A percentile compares a stretch with the other conserved stretches of the same genome.
Evolutionary conservation across 2,113 vertebrate genomes (phyloP).

Genomic region (Asarcornis scutulata): DNA sequence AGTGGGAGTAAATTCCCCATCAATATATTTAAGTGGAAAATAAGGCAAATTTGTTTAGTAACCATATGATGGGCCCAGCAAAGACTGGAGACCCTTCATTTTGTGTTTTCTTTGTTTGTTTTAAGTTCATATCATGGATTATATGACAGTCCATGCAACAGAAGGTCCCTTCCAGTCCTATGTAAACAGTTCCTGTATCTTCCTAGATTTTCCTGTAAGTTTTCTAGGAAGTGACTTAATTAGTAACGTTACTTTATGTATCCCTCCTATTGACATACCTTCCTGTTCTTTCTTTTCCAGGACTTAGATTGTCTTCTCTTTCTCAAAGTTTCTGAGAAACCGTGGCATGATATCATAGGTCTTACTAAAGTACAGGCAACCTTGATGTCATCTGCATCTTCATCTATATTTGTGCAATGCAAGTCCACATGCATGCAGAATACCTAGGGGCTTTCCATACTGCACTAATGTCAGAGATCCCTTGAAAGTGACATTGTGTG

Average conservation of each 20-base stretch:
- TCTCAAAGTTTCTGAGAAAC: neutral
- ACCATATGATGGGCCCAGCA: neutral
- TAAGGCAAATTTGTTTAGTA: neutral
- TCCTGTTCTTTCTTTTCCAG: neutral
- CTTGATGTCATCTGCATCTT: neutral
- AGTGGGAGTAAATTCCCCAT: neutral
- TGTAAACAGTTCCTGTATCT: neutral
- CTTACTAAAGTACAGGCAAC: neutral
- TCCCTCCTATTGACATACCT: neutral
- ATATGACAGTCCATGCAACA: neutral
- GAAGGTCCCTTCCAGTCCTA: neutral
- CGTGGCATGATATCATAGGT: neutral
- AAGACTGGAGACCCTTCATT: neutral
- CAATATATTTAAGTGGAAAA: neutral
- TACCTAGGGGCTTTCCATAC: neutral
- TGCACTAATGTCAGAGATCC: neutral
- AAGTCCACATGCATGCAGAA: neutral
- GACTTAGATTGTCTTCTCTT: neutral
- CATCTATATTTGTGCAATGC: neutral
- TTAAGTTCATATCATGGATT: neutral
- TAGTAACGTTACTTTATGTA: neutral
- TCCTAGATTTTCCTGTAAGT: neutral
- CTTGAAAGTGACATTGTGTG: neutral
- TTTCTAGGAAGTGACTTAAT: neutral
- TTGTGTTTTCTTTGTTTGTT: neutral